Conservation (phyloP, 2,888 invertebrate species). For the Sclerodermus sp. region DNA sequence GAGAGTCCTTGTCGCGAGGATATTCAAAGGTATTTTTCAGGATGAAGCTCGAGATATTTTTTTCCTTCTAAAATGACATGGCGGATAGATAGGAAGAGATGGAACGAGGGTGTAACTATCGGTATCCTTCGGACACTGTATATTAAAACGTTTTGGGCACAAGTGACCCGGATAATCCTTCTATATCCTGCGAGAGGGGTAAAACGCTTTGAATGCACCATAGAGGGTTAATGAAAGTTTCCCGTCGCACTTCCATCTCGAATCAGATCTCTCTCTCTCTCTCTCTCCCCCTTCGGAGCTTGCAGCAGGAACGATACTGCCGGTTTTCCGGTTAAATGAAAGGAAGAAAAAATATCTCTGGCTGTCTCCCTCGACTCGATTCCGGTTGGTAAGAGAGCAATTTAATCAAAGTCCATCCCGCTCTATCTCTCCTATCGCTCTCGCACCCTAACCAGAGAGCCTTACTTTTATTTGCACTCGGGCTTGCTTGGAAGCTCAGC, state of each 20-base stretch:
- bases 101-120: too few species aligned
- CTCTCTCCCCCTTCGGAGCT: background rate
- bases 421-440: constrained; percentile 17
- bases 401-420: constrained; percentile 25
- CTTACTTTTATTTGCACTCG: constrained; percentile 20
- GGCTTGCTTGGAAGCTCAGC: constrained; percentile 6
- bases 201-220: constrained; percentile 8
- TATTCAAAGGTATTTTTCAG: too few species aligned
- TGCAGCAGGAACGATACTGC: too few species aligned
- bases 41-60: too few species aligned
- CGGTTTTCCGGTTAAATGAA: background rate
- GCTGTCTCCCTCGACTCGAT: background rate
- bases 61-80: too few species aligned
- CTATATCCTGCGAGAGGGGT: constrained; percentile 9
- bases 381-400: constrained; percentile 9
- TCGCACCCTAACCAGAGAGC: constrained; percentile 6
- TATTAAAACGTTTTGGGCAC: background rate
- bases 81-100: too few species aligned
- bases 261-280: background rate
- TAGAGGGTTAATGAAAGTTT: constrained; percentile 15
- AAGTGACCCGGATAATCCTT: constrained; percentile 1
- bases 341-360: background rate
- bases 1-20: too few species aligned
- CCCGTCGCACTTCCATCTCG: constrained; percentile 2
- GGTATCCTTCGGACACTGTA: too few species aligned